These are phyloP conservation scores for Nyctibius bracteatus DNA, from an alignment of 2,113 vertebrate genomes.

Conservation along the genomic window DNA sequence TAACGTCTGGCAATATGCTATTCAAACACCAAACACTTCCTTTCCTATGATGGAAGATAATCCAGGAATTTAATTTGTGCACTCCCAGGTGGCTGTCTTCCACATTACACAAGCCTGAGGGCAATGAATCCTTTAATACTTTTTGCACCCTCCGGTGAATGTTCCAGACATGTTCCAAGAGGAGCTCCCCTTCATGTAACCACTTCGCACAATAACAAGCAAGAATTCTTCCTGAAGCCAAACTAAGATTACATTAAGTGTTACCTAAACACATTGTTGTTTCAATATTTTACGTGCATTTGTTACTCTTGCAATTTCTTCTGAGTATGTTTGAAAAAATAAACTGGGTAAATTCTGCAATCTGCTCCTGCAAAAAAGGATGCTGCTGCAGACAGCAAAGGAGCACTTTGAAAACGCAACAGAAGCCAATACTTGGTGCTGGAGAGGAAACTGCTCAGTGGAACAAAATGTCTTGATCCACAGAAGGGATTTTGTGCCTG, in stretches of 20 bases:
- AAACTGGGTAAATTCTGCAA: not conserved
- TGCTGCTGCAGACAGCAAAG: not conserved
- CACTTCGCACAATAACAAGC: not conserved
- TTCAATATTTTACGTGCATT: not conserved
- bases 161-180: slow-evolving; percentile 29
- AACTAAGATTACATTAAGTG: not conserved
- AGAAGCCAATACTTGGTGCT: not conserved
- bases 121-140: not conserved
- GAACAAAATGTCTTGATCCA: not conserved
- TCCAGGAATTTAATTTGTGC: slow-evolving; percentile 14
- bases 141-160: not conserved
- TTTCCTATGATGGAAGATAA: slow-evolving; percentile 12
- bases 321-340: not conserved
- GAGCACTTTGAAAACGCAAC: not conserved
- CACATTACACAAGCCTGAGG: not conserved
- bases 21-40: slow-evolving; percentile 7
- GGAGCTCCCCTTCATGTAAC: slow-evolving; percentile 2
- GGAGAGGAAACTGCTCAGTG: not conserved
- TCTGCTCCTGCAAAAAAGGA: not conserved
- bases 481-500: not conserved
- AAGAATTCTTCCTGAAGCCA: not conserved
- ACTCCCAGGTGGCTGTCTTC: not conserved
- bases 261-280: not conserved
- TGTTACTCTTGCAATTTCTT: not conserved
- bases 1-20: not conserved